Evolutionary conservation across 2,888 invertebrate species (phyloP).

Genomic region (Dryocosmus kuriphilus): DNA sequence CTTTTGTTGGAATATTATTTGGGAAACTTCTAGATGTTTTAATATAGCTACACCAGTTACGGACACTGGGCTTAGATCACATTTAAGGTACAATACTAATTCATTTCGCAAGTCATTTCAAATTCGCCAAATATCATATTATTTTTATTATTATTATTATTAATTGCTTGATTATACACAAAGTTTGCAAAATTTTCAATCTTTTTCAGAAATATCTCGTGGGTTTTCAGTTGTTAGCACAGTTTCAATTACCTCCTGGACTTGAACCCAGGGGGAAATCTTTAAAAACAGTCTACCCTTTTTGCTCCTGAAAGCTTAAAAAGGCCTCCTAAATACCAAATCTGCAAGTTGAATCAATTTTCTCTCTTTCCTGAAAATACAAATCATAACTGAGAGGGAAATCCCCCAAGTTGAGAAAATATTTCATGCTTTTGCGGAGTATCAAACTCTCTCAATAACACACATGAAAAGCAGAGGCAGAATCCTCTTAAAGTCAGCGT

Average conservation of each 20-base stretch:
- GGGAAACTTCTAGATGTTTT: not conserved
- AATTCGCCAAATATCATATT: not conserved
- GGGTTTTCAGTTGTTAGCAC: not conserved
- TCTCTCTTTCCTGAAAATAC: not conserved
- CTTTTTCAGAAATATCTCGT: not conserved
- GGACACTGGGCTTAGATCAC: conserved; percentile 15
- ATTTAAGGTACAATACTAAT: conserved; percentile 26
- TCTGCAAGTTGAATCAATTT: not conserved
- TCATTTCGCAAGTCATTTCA: not conserved
- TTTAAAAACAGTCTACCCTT: not conserved
- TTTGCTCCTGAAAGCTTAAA: not conserved
- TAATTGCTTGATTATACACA: not conserved
- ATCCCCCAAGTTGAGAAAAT: not conserved
- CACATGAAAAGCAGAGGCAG: not conserved
- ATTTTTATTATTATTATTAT: conserved; percentile 12
- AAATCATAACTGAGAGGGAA: not conserved
- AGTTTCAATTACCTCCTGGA: conserved; percentile 7
- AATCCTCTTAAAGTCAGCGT: not conserved
- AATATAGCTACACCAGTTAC: conserved; percentile 1
- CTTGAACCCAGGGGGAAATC: not conserved
- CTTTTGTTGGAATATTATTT: not conserved
- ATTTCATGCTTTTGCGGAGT: not conserved
- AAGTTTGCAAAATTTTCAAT: not conserved
- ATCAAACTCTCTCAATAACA: not conserved
- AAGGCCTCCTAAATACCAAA: not conserved